These are phyloP conservation scores for Parnassius orleans DNA, from an alignment of 2,888 invertebrate genomes.

Conservation along the genomic window DNA sequence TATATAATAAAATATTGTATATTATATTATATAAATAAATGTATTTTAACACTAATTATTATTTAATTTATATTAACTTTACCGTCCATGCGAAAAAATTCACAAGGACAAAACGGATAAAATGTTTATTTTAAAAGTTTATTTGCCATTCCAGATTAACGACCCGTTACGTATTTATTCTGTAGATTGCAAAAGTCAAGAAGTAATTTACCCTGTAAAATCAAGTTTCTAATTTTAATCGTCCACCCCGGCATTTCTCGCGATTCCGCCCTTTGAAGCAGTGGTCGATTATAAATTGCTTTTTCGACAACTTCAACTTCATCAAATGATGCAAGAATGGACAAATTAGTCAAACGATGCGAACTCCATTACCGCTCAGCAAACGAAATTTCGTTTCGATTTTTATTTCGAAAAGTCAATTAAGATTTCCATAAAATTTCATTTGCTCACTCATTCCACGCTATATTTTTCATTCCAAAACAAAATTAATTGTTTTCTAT, in stretches of 20 bases:
- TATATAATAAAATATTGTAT: no score
- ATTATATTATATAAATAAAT: no score
- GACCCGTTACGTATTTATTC: slow-evolving; percentile 60
- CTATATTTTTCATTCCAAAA: slow-evolving; percentile 16
- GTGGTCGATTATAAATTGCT: slow-evolving; percentile 70
- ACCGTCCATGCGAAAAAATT: no score
- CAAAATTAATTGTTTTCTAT: slow-evolving; percentile 19
- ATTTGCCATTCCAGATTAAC: slow-evolving; percentile 66
- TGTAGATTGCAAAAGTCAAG: slow-evolving; percentile 67
- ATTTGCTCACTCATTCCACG: slow-evolving; percentile 9
- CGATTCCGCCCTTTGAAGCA: slow-evolving; percentile 65
- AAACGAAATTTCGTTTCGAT: slow-evolving; percentile 23
- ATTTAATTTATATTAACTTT: no score
- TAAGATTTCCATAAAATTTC: slow-evolving; percentile 25
- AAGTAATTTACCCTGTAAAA: slow-evolving; percentile 74
- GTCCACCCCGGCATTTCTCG: slow-evolving; percentile 53
- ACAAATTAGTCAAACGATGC: slow-evolving; percentile 28
- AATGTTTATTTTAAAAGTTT: slow-evolving; percentile 44
- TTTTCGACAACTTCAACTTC: slow-evolving; percentile 54
- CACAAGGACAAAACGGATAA: neutral
- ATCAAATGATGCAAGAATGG: slow-evolving; percentile 38
- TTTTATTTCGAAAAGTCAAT: slow-evolving; percentile 24
- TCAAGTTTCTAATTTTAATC: slow-evolving; percentile 78
- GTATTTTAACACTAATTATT: no score
- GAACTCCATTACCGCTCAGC: slow-evolving; percentile 27